Evolutionary conservation across 2,113 vertebrate species (phyloP), one percentile per base, ranked within the genome.

Genomic region (Scalopus aquaticus): DNA sequence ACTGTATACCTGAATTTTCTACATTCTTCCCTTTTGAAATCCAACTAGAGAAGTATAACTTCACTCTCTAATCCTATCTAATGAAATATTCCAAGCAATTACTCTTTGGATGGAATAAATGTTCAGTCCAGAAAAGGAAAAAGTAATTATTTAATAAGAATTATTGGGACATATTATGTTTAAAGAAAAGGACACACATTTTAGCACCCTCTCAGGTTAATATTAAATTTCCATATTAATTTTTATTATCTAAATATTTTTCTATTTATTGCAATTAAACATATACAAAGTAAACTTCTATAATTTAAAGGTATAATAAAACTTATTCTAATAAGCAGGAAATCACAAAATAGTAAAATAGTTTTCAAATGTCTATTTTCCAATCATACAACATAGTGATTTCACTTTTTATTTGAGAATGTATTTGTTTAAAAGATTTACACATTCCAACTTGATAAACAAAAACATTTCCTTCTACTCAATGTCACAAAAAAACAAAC

Each of bases 71-170:
- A 13, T 49, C 3, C 9, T 54, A 37, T 5, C 32, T 86, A 94
- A 81, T 97, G 28, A 91, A 93, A 56, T n/a, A 51, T 87, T 85
- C 24, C n/a, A 88, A 88, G 35, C 72, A 94, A 22, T 67, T 90
- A 28, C 82, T 94, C 42, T 51, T 37, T 9, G 12, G 80, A 85
- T 81, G 9, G 37, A 83, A 88, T 46, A 90, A 93, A 88, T 67
- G 62, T 64, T 82, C 30, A 91, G 22, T 24, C 37, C 44, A 65
- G 89, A 56, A 67, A 4, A 42, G 9, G 28, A 28, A 79, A 44
- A 32, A 84, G 46, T 7, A 67, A 49, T 51, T 44, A 87, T 73
- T 93, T 54, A 84, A 89, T 69, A 91, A 85, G 26, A 54, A 51
- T 39, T 69, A 72, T 9, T 20, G 10, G 39, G 16, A 86, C 86